Conservation (phyloP, 2,888 invertebrate species). For the Pomacea canaliculata region DNA sequence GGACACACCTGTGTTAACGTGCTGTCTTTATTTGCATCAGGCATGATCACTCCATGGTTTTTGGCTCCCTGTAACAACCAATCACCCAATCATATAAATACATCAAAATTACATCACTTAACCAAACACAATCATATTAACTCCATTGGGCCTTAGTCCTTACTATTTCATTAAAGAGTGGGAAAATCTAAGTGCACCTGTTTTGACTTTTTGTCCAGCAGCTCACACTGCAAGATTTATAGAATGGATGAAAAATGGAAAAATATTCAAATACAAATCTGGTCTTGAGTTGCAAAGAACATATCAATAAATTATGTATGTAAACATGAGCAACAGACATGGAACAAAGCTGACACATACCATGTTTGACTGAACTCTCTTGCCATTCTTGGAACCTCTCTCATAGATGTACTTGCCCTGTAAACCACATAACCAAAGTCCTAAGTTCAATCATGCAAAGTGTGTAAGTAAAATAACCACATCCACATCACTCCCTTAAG, state of each 20-base stretch:
- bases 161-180: background rate
- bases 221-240: no score
- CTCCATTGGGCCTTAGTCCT: background rate
- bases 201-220: background rate
- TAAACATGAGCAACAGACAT: no score
- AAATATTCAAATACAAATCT: no score
- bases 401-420: conserved; percentile 94
- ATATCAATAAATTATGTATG: no score
- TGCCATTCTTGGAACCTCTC: conserved; percentile 90
- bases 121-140: background rate
- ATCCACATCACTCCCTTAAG: no score
- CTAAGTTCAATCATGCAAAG: no score
- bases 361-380: conserved; percentile 98
- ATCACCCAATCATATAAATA: no score
- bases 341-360: conserved; percentile 44
- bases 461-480: no score
- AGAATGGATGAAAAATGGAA: no score
- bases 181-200: background rate
- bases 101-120: no score
- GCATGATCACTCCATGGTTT: conserved; percentile 96
- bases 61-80: conserved; percentile 82
- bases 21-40: conserved; percentile 97
- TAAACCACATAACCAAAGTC: background rate
- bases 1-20: conserved; percentile 83
- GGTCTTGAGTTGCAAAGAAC: no score